phyloP scores from a whole-genome alignment of 2,888 invertebrate genomes.

The Uropetala carovei region DNA sequence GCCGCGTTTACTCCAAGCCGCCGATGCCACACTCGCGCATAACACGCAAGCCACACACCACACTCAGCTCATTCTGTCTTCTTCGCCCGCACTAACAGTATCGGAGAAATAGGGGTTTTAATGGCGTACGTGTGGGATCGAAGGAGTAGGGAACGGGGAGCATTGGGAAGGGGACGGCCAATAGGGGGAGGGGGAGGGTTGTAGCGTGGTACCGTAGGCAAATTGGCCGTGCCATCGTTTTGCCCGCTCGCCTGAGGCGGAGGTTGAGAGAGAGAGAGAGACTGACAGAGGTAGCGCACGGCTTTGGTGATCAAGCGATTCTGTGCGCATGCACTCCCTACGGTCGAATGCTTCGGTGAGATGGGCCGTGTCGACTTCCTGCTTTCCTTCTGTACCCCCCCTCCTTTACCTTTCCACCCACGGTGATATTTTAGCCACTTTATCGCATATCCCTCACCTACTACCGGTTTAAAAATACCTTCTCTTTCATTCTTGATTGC shows the following conservation, averaged over 20 bases:
- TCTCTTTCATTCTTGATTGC: no score
- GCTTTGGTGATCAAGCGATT: not conserved
- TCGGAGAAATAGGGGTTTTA: no score
- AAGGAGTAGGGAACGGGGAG: not conserved
- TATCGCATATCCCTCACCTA: not conserved
- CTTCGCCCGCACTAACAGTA: not conserved
- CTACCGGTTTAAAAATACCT: no score
- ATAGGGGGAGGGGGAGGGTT: not conserved
- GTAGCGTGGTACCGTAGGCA: not conserved
- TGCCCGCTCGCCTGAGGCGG: not conserved
- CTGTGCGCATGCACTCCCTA: not conserved
- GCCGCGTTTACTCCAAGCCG: not conserved
- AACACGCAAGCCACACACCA: slow-evolving; percentile 3
- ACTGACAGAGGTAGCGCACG: no score
- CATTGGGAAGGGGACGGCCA: not conserved
- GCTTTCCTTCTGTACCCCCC: not conserved
- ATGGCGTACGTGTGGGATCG: no score
- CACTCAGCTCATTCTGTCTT: not conserved
- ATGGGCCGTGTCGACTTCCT: not conserved
- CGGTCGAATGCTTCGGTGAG: not conserved
- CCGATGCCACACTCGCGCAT: not conserved
- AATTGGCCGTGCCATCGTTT: slow-evolving; percentile 27
- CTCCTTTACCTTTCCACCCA: not conserved
- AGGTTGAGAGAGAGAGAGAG: not conserved
- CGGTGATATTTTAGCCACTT: not conserved